phyloP scores from a whole-genome alignment of 2,113 vertebrate species.

The Petaurus breviceps region DNA sequence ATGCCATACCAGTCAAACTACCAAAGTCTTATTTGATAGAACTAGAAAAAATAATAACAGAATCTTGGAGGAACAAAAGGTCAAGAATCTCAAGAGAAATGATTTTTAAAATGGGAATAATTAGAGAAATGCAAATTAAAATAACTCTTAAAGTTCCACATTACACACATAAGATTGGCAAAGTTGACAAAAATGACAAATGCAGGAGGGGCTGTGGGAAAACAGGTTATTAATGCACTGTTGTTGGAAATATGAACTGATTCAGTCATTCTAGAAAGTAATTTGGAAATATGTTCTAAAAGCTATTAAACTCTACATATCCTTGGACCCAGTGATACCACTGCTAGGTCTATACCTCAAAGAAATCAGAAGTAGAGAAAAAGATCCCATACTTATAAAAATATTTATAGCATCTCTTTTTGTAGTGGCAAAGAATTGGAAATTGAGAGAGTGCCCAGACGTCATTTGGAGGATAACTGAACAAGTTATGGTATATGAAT shows the following conservation, averaged over 20 bases:
- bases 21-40: not conserved
- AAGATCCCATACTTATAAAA: not conserved
- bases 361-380: not conserved
- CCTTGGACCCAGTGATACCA: not conserved
- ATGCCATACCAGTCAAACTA: not conserved
- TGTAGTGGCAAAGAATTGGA: not conserved
- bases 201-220: not conserved
- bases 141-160: not conserved
- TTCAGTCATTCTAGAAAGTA: not conserved
- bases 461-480: not conserved
- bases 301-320: not conserved
- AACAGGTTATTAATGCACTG: not conserved
- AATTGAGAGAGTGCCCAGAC: not conserved
- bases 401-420: not conserved
- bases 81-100: not conserved
- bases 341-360: not conserved
- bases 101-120: not conserved
- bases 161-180: not conserved
- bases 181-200: not conserved
- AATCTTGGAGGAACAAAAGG: not conserved
- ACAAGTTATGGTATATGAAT: not conserved
- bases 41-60: not conserved
- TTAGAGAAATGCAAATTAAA: not conserved
- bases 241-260: not conserved
- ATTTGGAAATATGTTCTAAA: not conserved